Evolutionary conservation across 2,113 vertebrate species (phyloP).

Genomic region (Phalacrocorax brasilianus): DNA sequence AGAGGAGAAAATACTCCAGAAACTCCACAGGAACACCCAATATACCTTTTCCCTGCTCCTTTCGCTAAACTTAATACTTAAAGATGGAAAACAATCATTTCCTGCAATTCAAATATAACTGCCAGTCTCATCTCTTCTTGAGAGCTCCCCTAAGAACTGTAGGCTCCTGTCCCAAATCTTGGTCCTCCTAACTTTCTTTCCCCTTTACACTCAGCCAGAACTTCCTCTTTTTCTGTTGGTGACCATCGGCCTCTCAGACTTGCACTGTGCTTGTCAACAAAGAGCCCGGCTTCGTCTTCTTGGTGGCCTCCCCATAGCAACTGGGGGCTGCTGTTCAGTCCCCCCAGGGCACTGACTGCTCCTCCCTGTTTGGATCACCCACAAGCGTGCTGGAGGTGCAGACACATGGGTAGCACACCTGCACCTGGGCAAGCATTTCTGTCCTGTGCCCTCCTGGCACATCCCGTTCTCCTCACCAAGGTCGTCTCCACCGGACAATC

Average conservation of each 20-base stretch:
- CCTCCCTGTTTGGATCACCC: background rate
- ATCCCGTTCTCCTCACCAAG: background rate
- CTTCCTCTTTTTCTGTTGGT: background rate
- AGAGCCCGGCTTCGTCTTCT: background rate
- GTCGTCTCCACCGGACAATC: fast-evolving
- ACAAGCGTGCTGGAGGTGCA: too few relatives aligned
- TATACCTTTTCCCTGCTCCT: background rate
- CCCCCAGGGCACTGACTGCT: fast-evolving
- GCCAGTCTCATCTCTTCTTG: background rate
- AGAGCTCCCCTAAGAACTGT: background rate
- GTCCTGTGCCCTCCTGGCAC: background rate
- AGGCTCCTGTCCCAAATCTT: background rate
- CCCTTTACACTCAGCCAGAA: background rate
- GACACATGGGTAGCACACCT: fast-evolving
- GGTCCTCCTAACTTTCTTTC: too few relatives aligned
- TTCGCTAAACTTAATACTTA: background rate
- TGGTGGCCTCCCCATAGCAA: background rate
- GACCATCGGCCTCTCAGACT: fast-evolving
- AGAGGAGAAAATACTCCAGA: background rate
- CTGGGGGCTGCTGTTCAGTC: fast-evolving
- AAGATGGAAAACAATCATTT: background rate
- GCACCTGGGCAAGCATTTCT: background rate
- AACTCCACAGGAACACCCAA: background rate
- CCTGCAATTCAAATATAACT: background rate
- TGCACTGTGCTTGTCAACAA: too few relatives aligned